Percentiles rank a stretch among this genome's conserved stretches.
phyloP scores from a whole-genome alignment of 2,113 vertebrate genomes.

The Dicerorhinus sumatrensis region DNA sequence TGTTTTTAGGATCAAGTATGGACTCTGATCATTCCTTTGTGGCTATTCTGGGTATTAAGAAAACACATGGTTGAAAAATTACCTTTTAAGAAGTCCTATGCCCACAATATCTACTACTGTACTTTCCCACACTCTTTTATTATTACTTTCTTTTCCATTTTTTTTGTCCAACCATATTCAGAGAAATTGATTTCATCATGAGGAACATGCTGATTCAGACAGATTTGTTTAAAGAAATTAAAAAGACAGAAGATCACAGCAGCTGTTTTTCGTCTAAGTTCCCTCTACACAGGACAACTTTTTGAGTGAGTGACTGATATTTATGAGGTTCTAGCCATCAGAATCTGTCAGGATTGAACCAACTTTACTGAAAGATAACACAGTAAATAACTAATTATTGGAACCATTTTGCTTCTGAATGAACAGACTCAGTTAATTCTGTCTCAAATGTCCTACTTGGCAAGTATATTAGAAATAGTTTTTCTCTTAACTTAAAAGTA shows the following conservation, averaged over 20 bases:
- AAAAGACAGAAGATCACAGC: slow-evolving; percentile 2
- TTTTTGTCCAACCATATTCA: slow-evolving; percentile 28
- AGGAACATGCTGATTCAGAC: background rate
- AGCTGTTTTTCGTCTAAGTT: slow-evolving; percentile 23
- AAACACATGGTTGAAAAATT: slow-evolving; percentile 64
- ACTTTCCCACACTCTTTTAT: background rate
- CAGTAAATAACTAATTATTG: background rate
- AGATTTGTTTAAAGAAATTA: slow-evolving; percentile 54
- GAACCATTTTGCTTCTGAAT: slow-evolving; percentile 40
- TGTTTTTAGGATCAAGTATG: slow-evolving; percentile 60
- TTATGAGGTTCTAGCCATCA: background rate
- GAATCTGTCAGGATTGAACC: background rate
- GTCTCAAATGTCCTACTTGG: background rate
- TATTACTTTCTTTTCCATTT: slow-evolving; percentile 37
- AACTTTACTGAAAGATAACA: slow-evolving; percentile 16
- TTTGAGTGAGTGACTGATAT: slow-evolving; percentile 2
- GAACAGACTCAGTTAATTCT: slow-evolving; percentile 39
- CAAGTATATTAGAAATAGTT: slow-evolving; percentile 15
- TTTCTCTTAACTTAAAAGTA: background rate
- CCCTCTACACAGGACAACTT: background rate
- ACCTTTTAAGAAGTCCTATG: slow-evolving; percentile 51
- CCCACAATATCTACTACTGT: slow-evolving; percentile 31
- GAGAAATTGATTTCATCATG: slow-evolving; percentile 18
- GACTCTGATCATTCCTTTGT: slow-evolving; percentile 58
- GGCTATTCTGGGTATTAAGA: slow-evolving; percentile 37